Percentiles rank a stretch among this genome's conserved stretches.
Conservation (phyloP, 2,888 invertebrate species). For the Stenchaetothrips biformis region DNA sequence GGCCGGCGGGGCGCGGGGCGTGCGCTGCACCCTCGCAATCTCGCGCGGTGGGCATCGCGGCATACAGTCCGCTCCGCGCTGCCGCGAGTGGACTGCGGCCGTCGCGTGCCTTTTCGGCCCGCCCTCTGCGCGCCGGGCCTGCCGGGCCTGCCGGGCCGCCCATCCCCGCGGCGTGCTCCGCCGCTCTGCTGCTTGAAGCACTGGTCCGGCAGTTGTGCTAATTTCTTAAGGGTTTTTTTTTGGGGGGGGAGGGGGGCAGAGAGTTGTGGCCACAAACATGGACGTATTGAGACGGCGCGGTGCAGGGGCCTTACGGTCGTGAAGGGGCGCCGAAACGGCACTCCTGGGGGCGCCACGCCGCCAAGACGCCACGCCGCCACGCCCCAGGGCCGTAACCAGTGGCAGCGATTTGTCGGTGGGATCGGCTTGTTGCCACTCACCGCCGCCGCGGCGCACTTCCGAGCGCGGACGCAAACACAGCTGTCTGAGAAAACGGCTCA, state of each 20-base stretch:
- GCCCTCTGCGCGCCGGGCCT: no score
- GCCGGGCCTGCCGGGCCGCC: no score
- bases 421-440: constrained; percentile 5
- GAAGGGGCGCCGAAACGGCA: no score
- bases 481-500: not conserved
- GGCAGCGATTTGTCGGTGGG: not conserved
- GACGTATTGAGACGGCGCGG: no score
- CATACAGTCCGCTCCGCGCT: no score
- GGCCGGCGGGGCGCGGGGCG: not conserved
- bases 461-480: not conserved
- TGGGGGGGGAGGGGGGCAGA: no score
- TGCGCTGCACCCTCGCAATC: not conserved
- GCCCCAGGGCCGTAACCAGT: not conserved
- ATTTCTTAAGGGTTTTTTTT: no score
- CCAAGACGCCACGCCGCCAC: not conserved
- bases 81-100: not conserved
- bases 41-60: not conserved
- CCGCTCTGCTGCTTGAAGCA: not conserved
- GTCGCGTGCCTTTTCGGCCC: not conserved
- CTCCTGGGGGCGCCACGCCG: not conserved
- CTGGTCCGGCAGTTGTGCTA: no score
- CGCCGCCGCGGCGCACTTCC: not conserved
- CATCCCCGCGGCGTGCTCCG: no score
- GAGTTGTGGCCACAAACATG: no score
- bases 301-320: no score